These are phyloP conservation scores for Lacanobia oleracea DNA, from an alignment of 2,888 invertebrate genomes.

Conservation along the genomic window DNA sequence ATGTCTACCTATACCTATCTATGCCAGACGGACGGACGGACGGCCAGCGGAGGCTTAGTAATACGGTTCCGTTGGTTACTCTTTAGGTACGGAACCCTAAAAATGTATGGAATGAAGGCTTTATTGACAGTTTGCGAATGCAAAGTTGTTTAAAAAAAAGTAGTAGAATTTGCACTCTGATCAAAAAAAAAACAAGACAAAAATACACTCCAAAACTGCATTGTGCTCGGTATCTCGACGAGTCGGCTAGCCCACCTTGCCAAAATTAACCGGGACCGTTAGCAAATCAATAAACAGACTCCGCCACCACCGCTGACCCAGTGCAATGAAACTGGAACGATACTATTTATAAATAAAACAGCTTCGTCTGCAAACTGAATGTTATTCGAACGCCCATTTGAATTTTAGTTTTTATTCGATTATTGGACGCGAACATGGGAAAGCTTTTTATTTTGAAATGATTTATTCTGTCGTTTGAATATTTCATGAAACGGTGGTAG, in stretches of 20 bases:
- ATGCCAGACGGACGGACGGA: too few species aligned
- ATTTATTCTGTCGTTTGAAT: constrained; percentile 28
- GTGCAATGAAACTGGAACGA: constrained; percentile 84
- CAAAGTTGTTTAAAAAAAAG: too few species aligned
- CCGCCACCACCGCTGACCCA: constrained; percentile 83
- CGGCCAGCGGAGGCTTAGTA: too few species aligned
- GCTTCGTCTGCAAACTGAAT: constrained; percentile 76
- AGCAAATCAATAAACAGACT: constrained; percentile 87
- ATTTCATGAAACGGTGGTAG: constrained; percentile 10
- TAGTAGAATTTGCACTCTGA: neutral
- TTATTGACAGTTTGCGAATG: too few species aligned
- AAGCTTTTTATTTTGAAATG: constrained; percentile 74
- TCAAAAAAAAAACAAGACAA: neutral
- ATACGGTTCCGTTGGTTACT: too few species aligned
- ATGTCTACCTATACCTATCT: too few species aligned
- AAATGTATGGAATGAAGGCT: too few species aligned
- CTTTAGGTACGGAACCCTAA: too few species aligned
- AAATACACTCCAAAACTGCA: constrained; percentile 37
- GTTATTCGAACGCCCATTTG: constrained; percentile 82
- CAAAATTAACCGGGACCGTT: constrained; percentile 86
- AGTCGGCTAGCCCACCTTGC: constrained; percentile 73
- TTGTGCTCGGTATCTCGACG: constrained; percentile 31
- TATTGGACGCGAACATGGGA: constrained; percentile 72
- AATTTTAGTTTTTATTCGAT: constrained; percentile 74
- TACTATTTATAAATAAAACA: constrained; percentile 84